These are phyloP conservation scores for Hapalemur alaotrensis DNA, from an alignment of 2,797 vertebrate species.

Conservation along the genomic window DNA sequence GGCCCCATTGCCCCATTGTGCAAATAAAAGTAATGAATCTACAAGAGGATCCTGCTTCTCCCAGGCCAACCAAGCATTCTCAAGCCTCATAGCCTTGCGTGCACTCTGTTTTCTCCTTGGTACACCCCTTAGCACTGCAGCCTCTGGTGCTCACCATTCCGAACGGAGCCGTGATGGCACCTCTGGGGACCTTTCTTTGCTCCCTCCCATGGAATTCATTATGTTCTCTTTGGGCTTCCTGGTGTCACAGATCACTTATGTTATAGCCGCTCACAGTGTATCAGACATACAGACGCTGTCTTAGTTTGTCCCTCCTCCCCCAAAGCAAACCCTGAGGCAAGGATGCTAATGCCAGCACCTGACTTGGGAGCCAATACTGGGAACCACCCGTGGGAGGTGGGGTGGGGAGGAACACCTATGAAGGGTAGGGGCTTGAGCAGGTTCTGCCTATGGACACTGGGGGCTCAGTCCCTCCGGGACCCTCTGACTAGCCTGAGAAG, in stretches of 20 bases:
- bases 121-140: not conserved
- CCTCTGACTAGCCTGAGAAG: not conserved
- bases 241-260: not conserved
- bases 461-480: not conserved
- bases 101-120: not conserved
- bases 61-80: not conserved
- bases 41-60: not conserved
- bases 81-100: rapidly evolving
- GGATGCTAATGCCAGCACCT: not conserved
- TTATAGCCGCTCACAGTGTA: not conserved
- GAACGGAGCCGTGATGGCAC: rapidly evolving
- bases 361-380: rapidly evolving
- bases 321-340: not conserved
- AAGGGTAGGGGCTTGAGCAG: not conserved
- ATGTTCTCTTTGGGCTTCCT: not conserved
- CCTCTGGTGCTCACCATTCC: not conserved
- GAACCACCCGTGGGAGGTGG: not conserved
- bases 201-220: not conserved
- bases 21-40: not conserved
- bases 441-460: not conserved
- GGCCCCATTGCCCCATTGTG: not conserved
- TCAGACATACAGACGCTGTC: not conserved
- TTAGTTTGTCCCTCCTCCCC: rapidly evolving
- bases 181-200: not conserved
- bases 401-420: not conserved